Conservation (phyloP, 2,113 vertebrate species). For the Pipa parva region DNA sequence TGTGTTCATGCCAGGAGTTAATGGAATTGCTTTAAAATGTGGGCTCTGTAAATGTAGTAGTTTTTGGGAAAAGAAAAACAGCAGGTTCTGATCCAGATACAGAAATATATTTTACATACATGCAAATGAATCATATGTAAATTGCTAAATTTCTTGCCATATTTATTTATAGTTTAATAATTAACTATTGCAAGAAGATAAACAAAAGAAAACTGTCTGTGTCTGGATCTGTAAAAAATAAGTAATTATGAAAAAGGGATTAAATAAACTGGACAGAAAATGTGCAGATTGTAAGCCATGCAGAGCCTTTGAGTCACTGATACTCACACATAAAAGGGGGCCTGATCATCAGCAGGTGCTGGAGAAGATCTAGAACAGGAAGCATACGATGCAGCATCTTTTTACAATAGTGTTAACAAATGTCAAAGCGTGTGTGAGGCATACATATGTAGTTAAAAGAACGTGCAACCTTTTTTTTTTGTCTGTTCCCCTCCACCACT, state of each 20-base stretch:
- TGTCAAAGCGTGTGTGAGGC: slow-evolving; percentile 65
- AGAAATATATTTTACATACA: background rate
- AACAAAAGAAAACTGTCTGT: slow-evolving; percentile 44
- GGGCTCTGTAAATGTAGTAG: background rate
- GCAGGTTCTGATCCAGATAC: background rate
- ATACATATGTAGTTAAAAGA: slow-evolving; percentile 59
- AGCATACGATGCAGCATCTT: slow-evolving; percentile 77
- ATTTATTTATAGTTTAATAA: background rate
- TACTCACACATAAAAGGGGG: slow-evolving; percentile 97
- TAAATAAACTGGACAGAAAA: slow-evolving; percentile 63
- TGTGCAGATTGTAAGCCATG: slow-evolving; percentile 60
- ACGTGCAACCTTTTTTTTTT: slow-evolving; percentile 49
- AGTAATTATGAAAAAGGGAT: slow-evolving; percentile 57
- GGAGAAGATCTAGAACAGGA: slow-evolving; percentile 94
- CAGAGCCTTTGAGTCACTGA: slow-evolving; percentile 71
- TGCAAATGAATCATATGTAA: background rate
- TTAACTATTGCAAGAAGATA: background rate
- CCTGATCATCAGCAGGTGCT: slow-evolving; percentile 88
- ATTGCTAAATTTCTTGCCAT: background rate
- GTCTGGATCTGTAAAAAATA: slow-evolving; percentile 72
- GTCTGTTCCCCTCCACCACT: slow-evolving; percentile 23
- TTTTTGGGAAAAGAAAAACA: background rate
- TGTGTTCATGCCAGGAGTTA: background rate
- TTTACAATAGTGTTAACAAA: slow-evolving; percentile 76
- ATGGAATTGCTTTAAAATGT: background rate